Conservation (phyloP, 2,113 vertebrate genomes). For the Misgurnus mizolepis region DNA sequence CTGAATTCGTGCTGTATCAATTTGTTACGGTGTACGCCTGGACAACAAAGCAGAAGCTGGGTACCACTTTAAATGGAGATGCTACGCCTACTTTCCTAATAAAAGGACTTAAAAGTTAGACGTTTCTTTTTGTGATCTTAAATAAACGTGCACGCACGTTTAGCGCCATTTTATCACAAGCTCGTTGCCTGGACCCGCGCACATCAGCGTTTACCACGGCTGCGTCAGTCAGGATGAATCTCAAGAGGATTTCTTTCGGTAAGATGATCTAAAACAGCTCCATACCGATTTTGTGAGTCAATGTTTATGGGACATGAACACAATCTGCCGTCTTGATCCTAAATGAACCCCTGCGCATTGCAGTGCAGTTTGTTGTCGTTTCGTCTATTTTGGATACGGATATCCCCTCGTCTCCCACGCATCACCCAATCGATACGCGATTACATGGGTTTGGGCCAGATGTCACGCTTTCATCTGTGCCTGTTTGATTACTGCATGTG, state of each 20-base stretch:
- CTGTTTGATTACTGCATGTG: not conserved
- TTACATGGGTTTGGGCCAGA: conserved; percentile 20
- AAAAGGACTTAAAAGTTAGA: not conserved
- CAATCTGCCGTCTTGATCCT: not conserved
- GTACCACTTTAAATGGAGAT: not conserved
- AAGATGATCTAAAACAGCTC: not conserved
- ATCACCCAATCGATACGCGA: conserved; percentile 30
- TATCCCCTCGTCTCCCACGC: conserved; percentile 25
- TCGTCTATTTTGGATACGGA: conserved; percentile 11
- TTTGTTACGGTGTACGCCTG: conserved; percentile 51
- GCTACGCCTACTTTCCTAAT: not conserved
- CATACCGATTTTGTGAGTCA: not conserved
- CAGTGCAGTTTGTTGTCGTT: conserved; percentile 27
- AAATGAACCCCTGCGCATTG: conserved; percentile 29
- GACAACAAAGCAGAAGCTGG: conserved; percentile 7
- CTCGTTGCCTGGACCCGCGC: not conserved
- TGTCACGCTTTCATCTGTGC: conserved; percentile 17
- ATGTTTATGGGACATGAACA: not conserved
- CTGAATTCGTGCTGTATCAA: conserved; percentile 64
- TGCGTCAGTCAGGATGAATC: not conserved
- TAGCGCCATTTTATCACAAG: conserved; percentile 24
- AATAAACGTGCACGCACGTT: not conserved
- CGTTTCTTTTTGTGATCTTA: no score
- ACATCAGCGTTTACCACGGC: not conserved
- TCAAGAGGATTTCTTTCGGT: conserved; percentile 7